These are phyloP conservation scores for Druceiella hillmani DNA, from an alignment of 2,888 invertebrate species.

Conservation along the genomic window DNA sequence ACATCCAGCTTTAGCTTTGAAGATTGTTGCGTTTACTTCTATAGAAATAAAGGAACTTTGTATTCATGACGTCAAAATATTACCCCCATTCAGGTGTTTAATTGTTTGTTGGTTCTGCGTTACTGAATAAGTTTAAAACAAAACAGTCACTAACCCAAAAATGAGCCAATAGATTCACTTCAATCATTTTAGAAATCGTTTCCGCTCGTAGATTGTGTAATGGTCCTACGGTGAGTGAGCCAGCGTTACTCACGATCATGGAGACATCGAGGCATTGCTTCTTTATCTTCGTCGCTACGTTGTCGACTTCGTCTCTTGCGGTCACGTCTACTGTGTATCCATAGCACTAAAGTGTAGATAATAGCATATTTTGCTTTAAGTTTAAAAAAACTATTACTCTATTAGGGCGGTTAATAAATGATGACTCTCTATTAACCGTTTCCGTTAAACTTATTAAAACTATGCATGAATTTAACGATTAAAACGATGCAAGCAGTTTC, in stretches of 20 bases:
- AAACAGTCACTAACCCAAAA: constrained; percentile 40
- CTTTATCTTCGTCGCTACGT: constrained; percentile 36
- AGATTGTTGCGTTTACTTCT: too few relatives aligned
- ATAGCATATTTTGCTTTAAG: not conserved
- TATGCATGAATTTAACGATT: too few relatives aligned
- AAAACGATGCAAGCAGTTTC: too few relatives aligned
- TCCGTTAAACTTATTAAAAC: too few relatives aligned
- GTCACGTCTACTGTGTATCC: constrained; percentile 46
- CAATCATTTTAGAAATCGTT: constrained; percentile 32
- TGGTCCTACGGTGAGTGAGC: constrained; percentile 33
- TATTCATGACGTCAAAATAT: too few relatives aligned
- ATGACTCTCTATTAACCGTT: too few relatives aligned
- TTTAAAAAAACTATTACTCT: too few relatives aligned
- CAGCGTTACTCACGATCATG: constrained; percentile 43
- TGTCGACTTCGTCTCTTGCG: constrained; percentile 40
- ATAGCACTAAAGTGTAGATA: constrained; percentile 30
- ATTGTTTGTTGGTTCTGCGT: not conserved
- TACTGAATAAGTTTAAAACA: too few relatives aligned
- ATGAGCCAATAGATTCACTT: constrained; percentile 40
- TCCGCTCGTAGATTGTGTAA: constrained; percentile 34
- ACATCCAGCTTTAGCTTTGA: too few relatives aligned
- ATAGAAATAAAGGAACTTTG: too few relatives aligned
- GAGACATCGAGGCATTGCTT: constrained; percentile 39
- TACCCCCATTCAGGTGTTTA: not conserved
- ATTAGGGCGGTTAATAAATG: too few relatives aligned